Evolutionary conservation across 2,113 vertebrate genomes (phyloP).

Genomic region (Coryphaenoides rupestris): DNA sequence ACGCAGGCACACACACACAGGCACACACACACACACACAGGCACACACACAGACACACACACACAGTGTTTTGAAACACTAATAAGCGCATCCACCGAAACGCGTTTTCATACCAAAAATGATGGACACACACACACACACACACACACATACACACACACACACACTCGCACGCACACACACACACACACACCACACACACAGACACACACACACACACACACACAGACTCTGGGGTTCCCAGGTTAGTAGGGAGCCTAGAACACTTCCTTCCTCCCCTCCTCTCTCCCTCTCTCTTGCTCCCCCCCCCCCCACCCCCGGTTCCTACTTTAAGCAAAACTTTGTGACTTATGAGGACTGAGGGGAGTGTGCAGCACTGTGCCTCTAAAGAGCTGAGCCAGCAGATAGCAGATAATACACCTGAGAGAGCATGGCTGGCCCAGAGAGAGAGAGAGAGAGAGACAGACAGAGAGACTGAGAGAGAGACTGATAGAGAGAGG

Average conservation of each 20-base stretch:
- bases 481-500: neutral
- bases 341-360: conserved; percentile 54
- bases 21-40: conserved; percentile 2
- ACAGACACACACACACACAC: conserved; percentile 19
- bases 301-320: conserved; percentile 43
- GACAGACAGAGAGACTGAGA: neutral
- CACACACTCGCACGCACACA: neutral
- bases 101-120: neutral
- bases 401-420: conserved; percentile 53
- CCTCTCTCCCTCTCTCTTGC: conserved; percentile 11
- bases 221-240: conserved; percentile 13
- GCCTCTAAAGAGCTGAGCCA: conserved; percentile 56
- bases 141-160: neutral
- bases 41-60: conserved; percentile 7
- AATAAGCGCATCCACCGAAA: too few relatives aligned
- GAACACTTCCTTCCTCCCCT: conserved; percentile 34
- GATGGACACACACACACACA: neutral
- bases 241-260: conserved; percentile 51
- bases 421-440: conserved; percentile 24
- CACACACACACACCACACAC: conserved; percentile 1
- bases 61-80: neutral
- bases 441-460: neutral
- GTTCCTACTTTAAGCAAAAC: conserved; percentile 36
- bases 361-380: conserved; percentile 18
- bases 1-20: conserved; percentile 7